phyloP scores from a whole-genome alignment of 2,888 invertebrate genomes.

The Toxonevra muliebris region DNA sequence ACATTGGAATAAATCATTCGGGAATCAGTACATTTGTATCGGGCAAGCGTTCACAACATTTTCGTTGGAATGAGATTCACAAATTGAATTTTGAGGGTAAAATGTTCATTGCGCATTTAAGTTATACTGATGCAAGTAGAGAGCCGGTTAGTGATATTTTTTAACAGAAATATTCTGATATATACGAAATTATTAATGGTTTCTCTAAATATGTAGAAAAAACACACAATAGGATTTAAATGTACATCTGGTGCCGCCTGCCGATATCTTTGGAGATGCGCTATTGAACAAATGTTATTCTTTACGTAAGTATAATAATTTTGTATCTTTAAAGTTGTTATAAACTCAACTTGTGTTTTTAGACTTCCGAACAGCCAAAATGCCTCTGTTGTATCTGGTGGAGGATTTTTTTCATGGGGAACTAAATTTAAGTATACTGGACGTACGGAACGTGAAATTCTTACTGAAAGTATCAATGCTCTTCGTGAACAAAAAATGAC shows the following conservation, averaged over 20 bases:
- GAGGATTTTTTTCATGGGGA: conserved; percentile 92
- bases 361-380: conserved; percentile 88
- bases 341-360: conserved; percentile 42
- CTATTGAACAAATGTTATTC: conserved; percentile 97
- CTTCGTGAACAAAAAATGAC: conserved; percentile 72
- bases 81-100: conserved; percentile 97
- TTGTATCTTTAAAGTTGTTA: too few species aligned
- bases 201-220: conserved; percentile 72
- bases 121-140: conserved; percentile 84
- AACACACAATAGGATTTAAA: conserved; percentile 94
- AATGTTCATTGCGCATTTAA: conserved; percentile 96
- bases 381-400: conserved; percentile 88
- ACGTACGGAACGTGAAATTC: conserved; percentile 89
- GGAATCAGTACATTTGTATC: conserved; percentile 96
- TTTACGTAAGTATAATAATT: conserved; percentile 98
- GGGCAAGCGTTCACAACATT: conserved; percentile 91
- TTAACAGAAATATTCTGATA: conserved; percentile 3
- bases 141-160: conserved; percentile 57
- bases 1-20: conserved; percentile 93
- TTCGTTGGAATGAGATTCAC: conserved; percentile 95
- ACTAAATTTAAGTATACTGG: conserved; percentile 94
- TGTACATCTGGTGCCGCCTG: conserved; percentile 92
- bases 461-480: conserved; percentile 80
- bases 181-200: too few species aligned
- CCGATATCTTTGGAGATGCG: conserved; percentile 96